A percentile compares a stretch with the other conserved stretches of the same genome.
Conservation (phyloP, 2,113 vertebrate species). For the Tympanuchus pallidicinctus region DNA sequence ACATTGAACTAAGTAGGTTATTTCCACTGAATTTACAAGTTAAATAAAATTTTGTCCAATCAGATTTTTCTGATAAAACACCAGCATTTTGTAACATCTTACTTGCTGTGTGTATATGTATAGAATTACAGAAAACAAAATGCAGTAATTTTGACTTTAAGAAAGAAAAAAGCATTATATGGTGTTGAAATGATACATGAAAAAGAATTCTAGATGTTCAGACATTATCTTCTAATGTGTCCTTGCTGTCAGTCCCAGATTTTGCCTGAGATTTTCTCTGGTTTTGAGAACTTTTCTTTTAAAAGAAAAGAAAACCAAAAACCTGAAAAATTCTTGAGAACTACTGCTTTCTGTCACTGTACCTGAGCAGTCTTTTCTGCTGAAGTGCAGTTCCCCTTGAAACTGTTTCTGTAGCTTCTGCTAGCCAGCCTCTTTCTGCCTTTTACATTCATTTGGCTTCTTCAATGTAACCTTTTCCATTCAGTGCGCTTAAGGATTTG, state of each 20-base stretch:
- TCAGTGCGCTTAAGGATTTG: neutral
- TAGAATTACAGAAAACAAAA: neutral
- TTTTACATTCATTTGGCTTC: neutral
- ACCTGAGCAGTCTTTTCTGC: neutral
- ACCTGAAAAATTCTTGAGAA: neutral
- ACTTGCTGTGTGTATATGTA: neutral
- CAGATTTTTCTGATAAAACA: neutral
- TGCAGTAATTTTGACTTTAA: neutral
- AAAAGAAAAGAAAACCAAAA: too few species aligned
- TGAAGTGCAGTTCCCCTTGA: neutral
- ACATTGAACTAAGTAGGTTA: neutral
- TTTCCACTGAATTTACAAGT: neutral
- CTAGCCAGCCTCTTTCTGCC: neutral
- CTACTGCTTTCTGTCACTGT: neutral
- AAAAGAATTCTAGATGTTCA: neutral
- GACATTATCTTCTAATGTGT: neutral
- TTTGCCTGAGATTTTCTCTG: neutral
- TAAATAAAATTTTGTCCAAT: neutral
- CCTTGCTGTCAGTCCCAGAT: neutral
- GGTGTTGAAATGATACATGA: neutral
- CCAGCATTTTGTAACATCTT: neutral
- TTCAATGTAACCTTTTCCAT: neutral
- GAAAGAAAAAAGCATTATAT: fast-evolving
- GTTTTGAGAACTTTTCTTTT: neutral
- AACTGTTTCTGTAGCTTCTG: neutral